Evolutionary conservation across 2,113 vertebrate genomes (phyloP).

Genomic region (Lampris megalopsis): DNA sequence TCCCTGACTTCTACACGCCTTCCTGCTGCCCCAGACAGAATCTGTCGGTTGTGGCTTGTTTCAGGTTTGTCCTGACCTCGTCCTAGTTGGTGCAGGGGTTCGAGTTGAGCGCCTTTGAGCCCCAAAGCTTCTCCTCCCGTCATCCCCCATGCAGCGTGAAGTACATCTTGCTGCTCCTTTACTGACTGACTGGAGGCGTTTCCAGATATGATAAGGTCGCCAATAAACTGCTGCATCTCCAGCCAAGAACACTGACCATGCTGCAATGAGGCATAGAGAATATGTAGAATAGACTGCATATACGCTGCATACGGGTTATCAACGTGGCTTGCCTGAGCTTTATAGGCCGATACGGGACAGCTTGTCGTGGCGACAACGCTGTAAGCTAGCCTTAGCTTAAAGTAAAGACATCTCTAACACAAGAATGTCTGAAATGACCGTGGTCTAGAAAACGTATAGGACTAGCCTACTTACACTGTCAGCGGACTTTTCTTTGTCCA

Average conservation of each 20-base stretch:
- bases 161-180: slow-evolving; percentile 71
- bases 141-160: slow-evolving; percentile 71
- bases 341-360: neutral
- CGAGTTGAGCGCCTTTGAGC: slow-evolving; percentile 59
- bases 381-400: neutral
- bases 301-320: neutral
- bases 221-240: slow-evolving; percentile 84
- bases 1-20: slow-evolving; percentile 46
- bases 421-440: neutral
- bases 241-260: slow-evolving; percentile 80
- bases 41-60: slow-evolving; percentile 10
- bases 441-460: neutral
- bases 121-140: slow-evolving; percentile 47
- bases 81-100: slow-evolving; percentile 38
- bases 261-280: slow-evolving; percentile 41
- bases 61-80: slow-evolving; percentile 55
- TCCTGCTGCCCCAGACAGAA: slow-evolving; percentile 37
- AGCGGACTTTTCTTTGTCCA: slow-evolving; percentile 78
- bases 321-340: neutral
- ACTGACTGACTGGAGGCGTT: slow-evolving; percentile 47
- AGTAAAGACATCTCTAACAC: neutral
- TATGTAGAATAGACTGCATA: neutral
- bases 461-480: slow-evolving; percentile 72
- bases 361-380: neutral
- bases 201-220: slow-evolving; percentile 80